Evolutionary conservation across 2,888 invertebrate genomes (phyloP), one percentile per base, ranked within the genome.

Genomic region (Platycnemis pennipes): DNA sequence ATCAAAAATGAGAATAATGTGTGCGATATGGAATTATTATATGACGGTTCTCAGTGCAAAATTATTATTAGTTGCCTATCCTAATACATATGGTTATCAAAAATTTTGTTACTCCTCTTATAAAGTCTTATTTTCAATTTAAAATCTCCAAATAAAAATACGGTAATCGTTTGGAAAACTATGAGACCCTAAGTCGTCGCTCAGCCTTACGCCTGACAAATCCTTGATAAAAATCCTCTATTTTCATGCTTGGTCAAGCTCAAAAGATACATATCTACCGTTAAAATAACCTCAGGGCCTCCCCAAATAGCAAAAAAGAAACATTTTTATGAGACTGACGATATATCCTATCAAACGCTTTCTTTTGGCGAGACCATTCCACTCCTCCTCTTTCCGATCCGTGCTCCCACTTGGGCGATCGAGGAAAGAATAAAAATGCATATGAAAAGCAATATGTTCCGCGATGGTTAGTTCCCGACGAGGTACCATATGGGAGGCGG

Each of bases 381-480:
- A 26, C 37, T 56, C 49, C 63, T 37, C 42, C 42, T 53, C 53
- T 89, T 56, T 88, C 46, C 42, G n/a, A 88, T 13, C 88, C 53
- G 13, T 37, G 37, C 37, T 49, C 53, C 89, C 37, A 42, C 37
- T 26, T 19, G 56, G 89, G 19, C 56, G 56, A 37, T 56, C 42
- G 89, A 89, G 53, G 56, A 53, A 89, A 53, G 89, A 42, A 86
- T 86, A 53, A 49, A 63, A 89, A 56, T 89, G 89, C 42, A 56
- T 89, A 89, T 69, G 69, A n/a, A 91, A 63, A 63, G 63, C 44
- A 91, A 69, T 91, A 63, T 91, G 91, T 91, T 91, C 77, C 77
- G 26, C 45, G 42, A 22, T 37, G 91, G 91, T 91, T 91, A 91
- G 91, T 45, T 77, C 77, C 77, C 77, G 31, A 22, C 3, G 89